phyloP scores from a whole-genome alignment of 2,888 invertebrate genomes.

The Adela reaumurella region DNA sequence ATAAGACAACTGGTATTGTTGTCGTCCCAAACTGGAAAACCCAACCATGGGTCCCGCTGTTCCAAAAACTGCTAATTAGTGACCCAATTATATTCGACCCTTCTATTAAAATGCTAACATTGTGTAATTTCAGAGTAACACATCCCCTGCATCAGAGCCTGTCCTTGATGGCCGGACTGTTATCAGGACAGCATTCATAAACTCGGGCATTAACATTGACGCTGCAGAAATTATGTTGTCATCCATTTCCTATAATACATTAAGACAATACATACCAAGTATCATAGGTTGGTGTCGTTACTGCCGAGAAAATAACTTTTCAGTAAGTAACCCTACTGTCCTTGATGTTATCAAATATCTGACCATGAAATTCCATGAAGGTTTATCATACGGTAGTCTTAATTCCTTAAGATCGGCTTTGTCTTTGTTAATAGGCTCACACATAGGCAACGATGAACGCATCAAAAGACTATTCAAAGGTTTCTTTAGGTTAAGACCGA shows the following conservation, averaged over 20 bases:
- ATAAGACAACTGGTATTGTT: conserved; percentile 11
- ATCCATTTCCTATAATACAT: neutral
- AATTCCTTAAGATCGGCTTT: neutral
- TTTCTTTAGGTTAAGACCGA: neutral
- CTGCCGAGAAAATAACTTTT: neutral
- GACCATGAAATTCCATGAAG: neutral
- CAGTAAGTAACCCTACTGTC: neutral
- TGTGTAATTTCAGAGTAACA: neutral
- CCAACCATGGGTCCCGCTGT: conserved; percentile 14
- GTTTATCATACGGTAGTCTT: neutral
- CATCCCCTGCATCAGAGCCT: neutral
- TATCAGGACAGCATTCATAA: neutral
- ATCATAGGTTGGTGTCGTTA: neutral
- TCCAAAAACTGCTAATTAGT: conserved; percentile 1
- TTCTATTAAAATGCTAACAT: neutral
- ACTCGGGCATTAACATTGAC: neutral
- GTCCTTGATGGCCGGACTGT: neutral
- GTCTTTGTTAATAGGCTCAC: neutral
- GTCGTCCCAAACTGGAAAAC: conserved; percentile 12
- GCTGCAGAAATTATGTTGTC: neutral
- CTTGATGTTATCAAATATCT: neutral
- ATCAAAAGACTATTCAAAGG: neutral
- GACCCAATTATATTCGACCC: neutral
- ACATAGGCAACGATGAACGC: neutral
- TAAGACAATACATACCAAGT: neutral